These are phyloP conservation scores for Himalopsyche tibetana DNA, from an alignment of 2,888 invertebrate species.

Conservation along the genomic window DNA sequence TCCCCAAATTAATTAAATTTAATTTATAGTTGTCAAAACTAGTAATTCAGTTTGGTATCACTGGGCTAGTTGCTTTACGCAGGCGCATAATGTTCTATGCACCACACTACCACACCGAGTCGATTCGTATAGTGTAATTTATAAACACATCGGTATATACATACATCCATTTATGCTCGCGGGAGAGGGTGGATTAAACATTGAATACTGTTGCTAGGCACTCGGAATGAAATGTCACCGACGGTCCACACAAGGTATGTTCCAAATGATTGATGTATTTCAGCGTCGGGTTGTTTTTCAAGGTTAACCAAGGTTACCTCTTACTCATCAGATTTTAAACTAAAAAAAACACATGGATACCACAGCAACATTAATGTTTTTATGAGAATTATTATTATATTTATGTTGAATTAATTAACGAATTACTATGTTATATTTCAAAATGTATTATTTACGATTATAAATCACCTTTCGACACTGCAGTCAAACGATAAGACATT, in stretches of 20 bases:
- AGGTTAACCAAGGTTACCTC: conserved; percentile 11
- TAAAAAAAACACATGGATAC: too few species aligned
- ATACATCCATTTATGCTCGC: conserved; percentile 10
- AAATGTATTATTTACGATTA: too few species aligned
- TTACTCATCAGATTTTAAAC: neutral
- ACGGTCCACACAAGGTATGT: neutral
- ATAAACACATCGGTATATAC: conserved; percentile 1
- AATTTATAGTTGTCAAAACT: too few species aligned
- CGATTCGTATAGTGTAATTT: conserved; percentile 6
- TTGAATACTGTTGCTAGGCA: conserved; percentile 30
- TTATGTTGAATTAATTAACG: too few species aligned
- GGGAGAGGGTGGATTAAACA: conserved; percentile 34
- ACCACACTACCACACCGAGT: neutral
- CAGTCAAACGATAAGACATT: too few species aligned
- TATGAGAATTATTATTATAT: too few species aligned
- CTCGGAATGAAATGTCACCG: conserved; percentile 18
- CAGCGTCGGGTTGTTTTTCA: neutral
- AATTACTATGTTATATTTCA: too few species aligned
- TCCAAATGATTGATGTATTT: conserved; percentile 26
- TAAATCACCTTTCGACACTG: too few species aligned
- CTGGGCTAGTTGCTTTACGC: neutral
- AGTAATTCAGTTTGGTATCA: neutral
- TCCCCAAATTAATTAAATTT: too few species aligned
- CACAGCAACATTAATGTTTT: too few species aligned
- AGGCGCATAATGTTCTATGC: neutral